Evolutionary conservation across 1,140 invertebrate species (phyloP).

Genomic region (Mamestra configurata): DNA sequence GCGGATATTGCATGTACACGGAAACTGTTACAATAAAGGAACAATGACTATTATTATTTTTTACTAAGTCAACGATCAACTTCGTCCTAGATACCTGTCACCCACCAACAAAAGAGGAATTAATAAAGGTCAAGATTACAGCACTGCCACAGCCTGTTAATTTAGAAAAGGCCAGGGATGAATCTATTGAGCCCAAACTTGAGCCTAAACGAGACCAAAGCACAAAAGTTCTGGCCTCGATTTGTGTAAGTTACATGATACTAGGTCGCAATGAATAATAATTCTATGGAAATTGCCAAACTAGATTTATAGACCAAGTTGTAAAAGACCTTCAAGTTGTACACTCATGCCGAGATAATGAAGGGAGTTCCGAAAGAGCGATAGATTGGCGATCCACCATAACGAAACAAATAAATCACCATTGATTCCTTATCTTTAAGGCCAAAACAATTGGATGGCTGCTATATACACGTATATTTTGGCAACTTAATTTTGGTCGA

Average conservation of each 20-base stretch:
- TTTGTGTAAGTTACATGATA: slow-evolving; percentile 26
- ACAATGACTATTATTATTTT: neutral
- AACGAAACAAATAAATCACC: slow-evolving; percentile 48
- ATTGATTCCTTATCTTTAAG: slow-evolving; percentile 40
- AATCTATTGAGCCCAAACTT: neutral
- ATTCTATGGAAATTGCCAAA: slow-evolving; percentile 44
- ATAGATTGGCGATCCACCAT: slow-evolving; percentile 39
- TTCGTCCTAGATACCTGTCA: neutral
- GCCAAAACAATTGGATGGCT: slow-evolving; percentile 10
- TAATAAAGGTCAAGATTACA: neutral
- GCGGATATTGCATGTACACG: neutral
- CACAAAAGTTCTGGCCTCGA: slow-evolving; percentile 35
- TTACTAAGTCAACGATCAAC: neutral
- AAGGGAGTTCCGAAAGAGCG: slow-evolving; percentile 28
- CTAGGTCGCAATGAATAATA: slow-evolving; percentile 42
- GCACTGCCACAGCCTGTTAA: neutral
- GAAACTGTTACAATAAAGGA: neutral
- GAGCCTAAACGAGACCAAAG: slow-evolving; percentile 14
- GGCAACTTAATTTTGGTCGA: neutral
- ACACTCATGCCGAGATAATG: slow-evolving; percentile 43
- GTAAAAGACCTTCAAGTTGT: slow-evolving; percentile 13
- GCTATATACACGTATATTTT: too few relatives aligned
- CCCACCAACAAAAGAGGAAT: neutral
- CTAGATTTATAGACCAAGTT: slow-evolving; percentile 44
- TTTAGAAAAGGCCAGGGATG: neutral